Percentiles rank a stretch among this genome's conserved stretches.
These are phyloP conservation scores for Sympetrum striolatum DNA, from an alignment of 2,888 invertebrate genomes.

Conservation along the genomic window DNA sequence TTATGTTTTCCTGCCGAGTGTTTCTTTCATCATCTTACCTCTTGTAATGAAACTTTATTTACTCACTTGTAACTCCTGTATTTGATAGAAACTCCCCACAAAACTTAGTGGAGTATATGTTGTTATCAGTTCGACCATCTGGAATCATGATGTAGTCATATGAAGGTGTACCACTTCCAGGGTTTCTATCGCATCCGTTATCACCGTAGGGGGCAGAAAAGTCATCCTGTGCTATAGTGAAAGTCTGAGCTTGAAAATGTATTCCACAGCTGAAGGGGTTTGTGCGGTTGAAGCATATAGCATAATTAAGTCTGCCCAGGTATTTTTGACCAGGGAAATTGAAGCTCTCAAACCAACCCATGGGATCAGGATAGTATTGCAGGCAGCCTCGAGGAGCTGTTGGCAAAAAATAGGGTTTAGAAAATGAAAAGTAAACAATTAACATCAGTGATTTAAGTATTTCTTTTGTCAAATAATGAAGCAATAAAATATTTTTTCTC, in stretches of 20 bases:
- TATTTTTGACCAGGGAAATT: slow-evolving; percentile 69
- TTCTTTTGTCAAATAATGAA: too few species aligned
- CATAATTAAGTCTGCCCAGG: slow-evolving; percentile 66
- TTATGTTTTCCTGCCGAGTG: too few species aligned
- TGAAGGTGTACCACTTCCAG: background rate
- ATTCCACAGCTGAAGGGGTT: slow-evolving; percentile 61
- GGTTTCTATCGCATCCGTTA: background rate
- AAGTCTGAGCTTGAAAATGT: slow-evolving; percentile 56
- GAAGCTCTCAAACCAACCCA: slow-evolving; percentile 67
- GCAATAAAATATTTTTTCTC: too few species aligned
- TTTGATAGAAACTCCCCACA: background rate
- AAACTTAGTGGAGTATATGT: background rate
- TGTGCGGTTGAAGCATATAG: slow-evolving; percentile 69
- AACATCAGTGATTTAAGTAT: background rate
- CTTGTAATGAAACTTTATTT: background rate
- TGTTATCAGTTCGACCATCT: background rate
- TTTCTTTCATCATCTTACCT: too few species aligned
- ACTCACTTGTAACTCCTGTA: background rate
- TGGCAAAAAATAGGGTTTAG: slow-evolving; percentile 45
- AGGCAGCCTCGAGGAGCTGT: slow-evolving; percentile 71
- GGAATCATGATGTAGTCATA: background rate
- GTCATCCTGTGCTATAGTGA: background rate
- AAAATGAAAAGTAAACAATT: too few species aligned
- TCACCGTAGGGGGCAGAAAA: background rate
- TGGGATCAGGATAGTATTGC: slow-evolving; percentile 69